These are phyloP conservation scores for Stichodactyla helianthus DNA, from an alignment of 64 coral and sea anemone species.

Conservation along the genomic window DNA sequence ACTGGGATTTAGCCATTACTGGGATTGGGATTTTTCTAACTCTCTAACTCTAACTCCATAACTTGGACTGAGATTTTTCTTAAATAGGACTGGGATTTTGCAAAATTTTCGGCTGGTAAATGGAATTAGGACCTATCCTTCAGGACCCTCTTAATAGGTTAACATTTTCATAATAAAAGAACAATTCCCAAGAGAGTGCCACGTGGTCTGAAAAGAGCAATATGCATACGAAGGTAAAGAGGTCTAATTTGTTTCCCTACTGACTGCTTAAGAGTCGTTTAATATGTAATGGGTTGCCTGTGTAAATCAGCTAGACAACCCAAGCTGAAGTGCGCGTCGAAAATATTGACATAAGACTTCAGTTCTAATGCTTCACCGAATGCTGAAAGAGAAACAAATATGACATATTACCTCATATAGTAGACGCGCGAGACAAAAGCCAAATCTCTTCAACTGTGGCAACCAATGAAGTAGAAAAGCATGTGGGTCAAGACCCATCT, in stretches of 20 bases:
- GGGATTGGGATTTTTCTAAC: too few species aligned
- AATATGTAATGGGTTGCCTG: not conserved
- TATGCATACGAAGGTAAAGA: too few species aligned
- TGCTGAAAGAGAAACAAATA: not conserved
- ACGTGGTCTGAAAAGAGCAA: too few species aligned
- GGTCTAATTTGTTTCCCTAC: not conserved
- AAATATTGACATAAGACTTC: conserved; percentile 5
- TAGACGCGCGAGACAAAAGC: not conserved
- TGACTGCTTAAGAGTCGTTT: not conserved
- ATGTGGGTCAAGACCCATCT: not conserved
- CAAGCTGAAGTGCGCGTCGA: not conserved
- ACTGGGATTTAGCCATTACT: too few species aligned
- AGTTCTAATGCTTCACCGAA: not conserved
- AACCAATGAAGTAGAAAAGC: conserved; percentile 1
- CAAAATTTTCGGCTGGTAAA: too few species aligned
- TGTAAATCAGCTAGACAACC: not conserved
- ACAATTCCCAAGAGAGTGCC: too few species aligned
- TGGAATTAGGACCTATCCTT: too few species aligned
- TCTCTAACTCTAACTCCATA: too few species aligned
- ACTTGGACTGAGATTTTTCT: too few species aligned
- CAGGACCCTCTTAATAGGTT: too few species aligned
- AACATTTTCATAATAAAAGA: too few species aligned
- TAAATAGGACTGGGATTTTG: too few species aligned
- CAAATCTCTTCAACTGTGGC: conserved; percentile 4
- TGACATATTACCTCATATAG: not conserved